Percentiles rank a stretch among this genome's conserved stretches.
Conservation (phyloP, 2,888 invertebrate species). For the Dexiosoma caninum region DNA sequence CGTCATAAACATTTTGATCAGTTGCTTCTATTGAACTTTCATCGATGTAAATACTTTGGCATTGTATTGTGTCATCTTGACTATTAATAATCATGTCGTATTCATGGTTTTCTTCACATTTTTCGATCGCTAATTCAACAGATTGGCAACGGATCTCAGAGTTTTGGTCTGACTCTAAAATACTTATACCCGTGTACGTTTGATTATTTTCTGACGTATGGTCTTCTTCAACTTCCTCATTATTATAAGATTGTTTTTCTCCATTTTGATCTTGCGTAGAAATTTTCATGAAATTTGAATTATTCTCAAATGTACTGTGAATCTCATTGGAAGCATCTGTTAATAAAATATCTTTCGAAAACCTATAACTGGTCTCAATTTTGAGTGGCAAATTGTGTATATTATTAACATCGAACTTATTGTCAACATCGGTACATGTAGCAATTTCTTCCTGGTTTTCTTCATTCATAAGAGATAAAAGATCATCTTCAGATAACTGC, state of each 20-base stretch:
- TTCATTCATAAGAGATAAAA: conserved; percentile 32
- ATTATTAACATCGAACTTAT: not conserved
- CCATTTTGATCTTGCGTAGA: not conserved
- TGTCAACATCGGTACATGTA: not conserved
- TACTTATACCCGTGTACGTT: conserved; percentile 33
- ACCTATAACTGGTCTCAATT: conserved; percentile 3
- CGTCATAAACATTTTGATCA: not conserved
- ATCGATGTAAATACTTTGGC: conserved; percentile 28
- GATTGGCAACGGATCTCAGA: conserved; percentile 37
- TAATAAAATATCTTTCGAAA: conserved; percentile 28
- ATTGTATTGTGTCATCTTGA: conserved; percentile 51
- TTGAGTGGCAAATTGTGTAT: not conserved
- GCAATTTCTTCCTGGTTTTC: conserved; percentile 14
- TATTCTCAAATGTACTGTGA: conserved; percentile 24
- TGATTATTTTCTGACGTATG: conserved; percentile 55
- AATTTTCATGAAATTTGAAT: conserved; percentile 20
- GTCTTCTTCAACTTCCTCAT: conserved; percentile 58
- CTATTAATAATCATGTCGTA: conserved; percentile 66
- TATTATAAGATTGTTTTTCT: not conserved
- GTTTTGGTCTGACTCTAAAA: conserved; percentile 42
- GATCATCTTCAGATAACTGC: conserved; percentile 50
- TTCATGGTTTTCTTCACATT: conserved; percentile 60
- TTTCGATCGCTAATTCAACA: conserved; percentile 35
- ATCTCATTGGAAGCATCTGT: conserved; percentile 28
- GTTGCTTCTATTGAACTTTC: conserved; percentile 57